phyloP scores from a whole-genome alignment of 2,888 invertebrate genomes.

The Synanthedon tipuliformis region DNA sequence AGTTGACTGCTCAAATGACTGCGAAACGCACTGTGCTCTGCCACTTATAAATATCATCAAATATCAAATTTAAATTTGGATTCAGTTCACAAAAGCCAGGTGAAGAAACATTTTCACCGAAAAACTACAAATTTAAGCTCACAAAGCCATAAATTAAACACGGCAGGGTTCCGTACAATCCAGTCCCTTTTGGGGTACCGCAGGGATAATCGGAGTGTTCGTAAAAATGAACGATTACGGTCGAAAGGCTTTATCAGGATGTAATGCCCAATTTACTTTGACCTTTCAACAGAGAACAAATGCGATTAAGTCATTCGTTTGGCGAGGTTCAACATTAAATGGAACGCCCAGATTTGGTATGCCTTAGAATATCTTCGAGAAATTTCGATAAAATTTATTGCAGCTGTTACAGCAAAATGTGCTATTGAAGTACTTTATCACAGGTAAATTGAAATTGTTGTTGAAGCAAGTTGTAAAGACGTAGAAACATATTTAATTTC shows the following conservation, averaged over 20 bases:
- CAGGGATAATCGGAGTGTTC: slow-evolving; percentile 15
- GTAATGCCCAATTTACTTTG: slow-evolving; percentile 10
- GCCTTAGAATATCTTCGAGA: slow-evolving; percentile 2
- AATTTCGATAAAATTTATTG: slow-evolving; percentile 11
- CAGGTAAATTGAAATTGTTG: slow-evolving; percentile 4
- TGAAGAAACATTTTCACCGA: neutral
- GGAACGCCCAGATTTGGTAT: slow-evolving; percentile 1
- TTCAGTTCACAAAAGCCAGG: too few relatives aligned
- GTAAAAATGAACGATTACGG: slow-evolving; percentile 30
- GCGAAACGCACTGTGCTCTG: too few relatives aligned
- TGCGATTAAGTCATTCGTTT: neutral
- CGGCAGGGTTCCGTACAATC: slow-evolving; percentile 3
- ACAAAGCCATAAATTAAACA: neutral
- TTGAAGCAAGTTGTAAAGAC: slow-evolving; percentile 6
- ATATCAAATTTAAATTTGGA: too few relatives aligned
- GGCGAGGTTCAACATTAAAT: neutral
- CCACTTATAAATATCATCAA: too few relatives aligned
- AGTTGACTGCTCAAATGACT: too few relatives aligned
- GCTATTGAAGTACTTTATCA: slow-evolving; percentile 3
- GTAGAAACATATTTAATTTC: slow-evolving; percentile 4
- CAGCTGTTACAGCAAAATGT: slow-evolving; percentile 13
- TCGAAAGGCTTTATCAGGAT: slow-evolving; percentile 14
- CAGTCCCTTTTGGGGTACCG: slow-evolving; percentile 7
- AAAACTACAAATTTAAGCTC: neutral
- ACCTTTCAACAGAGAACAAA: slow-evolving; percentile 6